A percentile compares a stretch with the other conserved stretches of the same genome.
Evolutionary conservation across 2,113 vertebrate species (phyloP).

Genomic region (Oreotragus oreotragus): DNA sequence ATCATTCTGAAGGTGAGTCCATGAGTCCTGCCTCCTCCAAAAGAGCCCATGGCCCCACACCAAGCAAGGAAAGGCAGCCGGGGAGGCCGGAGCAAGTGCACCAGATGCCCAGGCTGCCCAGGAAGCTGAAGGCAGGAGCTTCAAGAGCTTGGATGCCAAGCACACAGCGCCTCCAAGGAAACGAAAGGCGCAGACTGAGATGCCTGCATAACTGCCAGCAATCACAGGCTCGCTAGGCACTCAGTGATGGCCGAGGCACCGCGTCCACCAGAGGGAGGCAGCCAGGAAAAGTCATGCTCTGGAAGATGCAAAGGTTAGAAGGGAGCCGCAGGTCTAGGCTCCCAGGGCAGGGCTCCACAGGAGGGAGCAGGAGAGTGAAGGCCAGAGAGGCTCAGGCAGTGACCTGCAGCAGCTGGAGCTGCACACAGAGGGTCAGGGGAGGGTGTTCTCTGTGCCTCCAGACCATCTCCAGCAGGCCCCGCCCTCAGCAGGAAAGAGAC

Average conservation of each 20-base stretch:
- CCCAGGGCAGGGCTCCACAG: neutral
- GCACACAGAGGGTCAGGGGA: no score
- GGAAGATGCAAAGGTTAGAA: neutral
- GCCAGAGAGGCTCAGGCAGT: neutral
- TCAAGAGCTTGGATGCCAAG: neutral
- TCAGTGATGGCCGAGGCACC: rapidly evolving
- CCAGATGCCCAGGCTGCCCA: neutral
- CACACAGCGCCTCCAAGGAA: neutral
- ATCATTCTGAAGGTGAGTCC: neutral
- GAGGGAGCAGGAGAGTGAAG: neutral
- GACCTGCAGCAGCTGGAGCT: neutral
- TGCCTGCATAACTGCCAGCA: rapidly evolving
- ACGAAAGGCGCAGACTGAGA: neutral
- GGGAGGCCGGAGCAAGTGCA: neutral
- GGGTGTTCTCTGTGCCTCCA: neutral
- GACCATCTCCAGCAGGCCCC: neutral
- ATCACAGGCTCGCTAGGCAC: neutral
- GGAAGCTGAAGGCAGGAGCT: neutral
- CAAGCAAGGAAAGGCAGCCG: neutral
- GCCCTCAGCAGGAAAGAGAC: neutral
- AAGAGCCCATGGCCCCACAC: neutral
- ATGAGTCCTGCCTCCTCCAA: neutral
- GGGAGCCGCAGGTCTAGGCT: neutral
- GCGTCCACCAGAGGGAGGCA: rapidly evolving
- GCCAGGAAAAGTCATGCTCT: neutral